Evolutionary conservation across 2,888 invertebrate species (phyloP), one percentile per base, ranked within the genome.

Genomic region (Hyposoter dolosus): DNA sequence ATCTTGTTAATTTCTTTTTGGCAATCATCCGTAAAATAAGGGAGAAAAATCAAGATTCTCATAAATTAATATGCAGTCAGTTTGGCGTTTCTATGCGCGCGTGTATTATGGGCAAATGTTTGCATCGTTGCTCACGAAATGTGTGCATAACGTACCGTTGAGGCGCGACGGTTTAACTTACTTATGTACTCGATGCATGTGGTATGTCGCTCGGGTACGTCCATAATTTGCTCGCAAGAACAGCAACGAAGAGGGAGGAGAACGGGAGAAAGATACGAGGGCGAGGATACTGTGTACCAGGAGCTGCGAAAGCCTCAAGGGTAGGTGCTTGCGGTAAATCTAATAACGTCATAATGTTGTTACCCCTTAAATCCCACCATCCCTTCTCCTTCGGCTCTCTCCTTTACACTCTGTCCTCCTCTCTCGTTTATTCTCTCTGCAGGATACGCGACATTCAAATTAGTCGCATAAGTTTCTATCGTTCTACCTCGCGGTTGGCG

Each of bases 281-380:
- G 45, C 40, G 63, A 72, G 80, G 72, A 71, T 60, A 79, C 63
- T 84, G 86, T 87, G 91, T 87, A 90, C 82, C 60, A 28, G 69
- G 69, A 74, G 53, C 47, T 65, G 90, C 86, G 88, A 89, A 88
- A 88, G 88, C 91, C 92, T 91, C 90, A 88, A 90, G 88, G 90
- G 92, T 93, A 93, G 93, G 93, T 92, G 93, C 93, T 93, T 93
- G 93, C 92, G 93, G 93, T 93, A 93, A 93, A 94, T 94, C 94
- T 93, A 94, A 94, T 94, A 94, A 94, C 91, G 92, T 92, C 92
- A 92, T 94, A 93, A 94, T 93, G 92, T 91, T 92, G 93, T 93
- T 94, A 93, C 91, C 90, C 15, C 9, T 28, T 10, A 60, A 15
- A 15, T 10, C 28, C 28, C 53, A 50, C n/a, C 47, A 50, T n/a